These are phyloP conservation scores for Petrocephalus sullivani DNA, from an alignment of 2,797 vertebrate species.

Conservation along the genomic window DNA sequence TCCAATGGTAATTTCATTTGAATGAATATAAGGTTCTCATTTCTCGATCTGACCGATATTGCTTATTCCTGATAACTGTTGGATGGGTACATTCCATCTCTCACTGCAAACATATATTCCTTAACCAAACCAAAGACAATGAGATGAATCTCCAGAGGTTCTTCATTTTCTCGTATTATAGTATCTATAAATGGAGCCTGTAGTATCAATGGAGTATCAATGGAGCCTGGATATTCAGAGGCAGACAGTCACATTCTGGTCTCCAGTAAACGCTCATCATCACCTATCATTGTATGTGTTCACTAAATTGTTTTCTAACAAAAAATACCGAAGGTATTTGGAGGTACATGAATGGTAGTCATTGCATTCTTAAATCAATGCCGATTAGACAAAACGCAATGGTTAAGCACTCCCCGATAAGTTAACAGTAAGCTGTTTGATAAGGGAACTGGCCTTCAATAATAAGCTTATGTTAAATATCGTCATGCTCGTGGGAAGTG, in stretches of 20 bases:
- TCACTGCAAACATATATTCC: constrained; percentile 34
- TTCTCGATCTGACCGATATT: neutral
- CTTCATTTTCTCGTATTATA: constrained; percentile 48
- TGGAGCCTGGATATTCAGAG: constrained; percentile 18
- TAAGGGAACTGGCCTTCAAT: neutral
- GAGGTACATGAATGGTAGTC: neutral
- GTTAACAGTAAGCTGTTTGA: neutral
- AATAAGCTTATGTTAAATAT: neutral
- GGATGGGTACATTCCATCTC: neutral
- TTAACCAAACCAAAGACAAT: constrained; percentile 56
- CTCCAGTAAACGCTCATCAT: constrained; percentile 8
- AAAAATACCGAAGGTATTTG: neutral
- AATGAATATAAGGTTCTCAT: neutral
- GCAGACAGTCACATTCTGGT: neutral
- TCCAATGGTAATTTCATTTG: constrained; percentile 18
- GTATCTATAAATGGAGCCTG: constrained; percentile 36
- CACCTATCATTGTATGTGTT: constrained; percentile 16
- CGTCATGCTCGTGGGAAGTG: neutral
- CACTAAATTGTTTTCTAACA: neutral
- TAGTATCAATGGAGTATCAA: constrained; percentile 31
- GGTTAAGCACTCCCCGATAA: neutral
- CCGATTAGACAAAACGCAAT: neutral
- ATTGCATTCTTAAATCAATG: neutral
- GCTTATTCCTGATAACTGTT: neutral
- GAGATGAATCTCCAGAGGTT: constrained; percentile 48